Base-by-base conservation (phyloP, 1,140 invertebrate genomes). In the Branchinecta lynchi region DNA sequence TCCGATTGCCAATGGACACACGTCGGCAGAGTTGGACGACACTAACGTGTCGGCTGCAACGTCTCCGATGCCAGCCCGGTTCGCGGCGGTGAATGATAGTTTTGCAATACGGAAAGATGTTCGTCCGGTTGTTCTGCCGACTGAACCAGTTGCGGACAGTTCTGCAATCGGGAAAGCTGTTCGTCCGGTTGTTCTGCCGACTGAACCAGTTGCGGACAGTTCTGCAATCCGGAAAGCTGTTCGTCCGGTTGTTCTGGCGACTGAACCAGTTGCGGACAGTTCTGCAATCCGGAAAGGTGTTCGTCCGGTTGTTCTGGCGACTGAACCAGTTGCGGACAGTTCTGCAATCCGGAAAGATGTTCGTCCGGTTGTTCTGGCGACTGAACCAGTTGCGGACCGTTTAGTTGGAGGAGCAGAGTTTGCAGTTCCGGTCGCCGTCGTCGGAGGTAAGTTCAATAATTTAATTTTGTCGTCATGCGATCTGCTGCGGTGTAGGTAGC, bases 31-130 rank as follows among this genome's bases (percentile, higher is more conserved):
- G 1, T 32, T 32, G 12, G 51, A 60, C 12, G 51, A 60, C 17
- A 60, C 51, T 15, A 60, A 60, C 17, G 6, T 60, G 51, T 15
- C 12, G 12, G 17, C 12, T 60, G 17, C 17, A 12, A 12, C 51
- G 12, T 60, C 51, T 60, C 51, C 51, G 12, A 60, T 60, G 12
- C 51, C 51, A 15, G 51, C 17, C 51, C 12, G 51, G 17, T 60
- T 60, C 17, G 51, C 51, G 51, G 51, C 51, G 12, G 51, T 60
- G 12, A 60, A 60, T 20, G 51, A 60, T 60, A 60, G 51, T 60
- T 15, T 60, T 60, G 12, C 51, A 3, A 60, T 60, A 2, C 12
- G 51, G 17, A 60, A 60, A 15, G 51, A 12, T 60, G 12, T 20
- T 60, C 32, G 32, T 32, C 32, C 32, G 32, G 32, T 32, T 32